Conservation (phyloP, 2,888 invertebrate genomes). For the Lutraria lutraria region DNA sequence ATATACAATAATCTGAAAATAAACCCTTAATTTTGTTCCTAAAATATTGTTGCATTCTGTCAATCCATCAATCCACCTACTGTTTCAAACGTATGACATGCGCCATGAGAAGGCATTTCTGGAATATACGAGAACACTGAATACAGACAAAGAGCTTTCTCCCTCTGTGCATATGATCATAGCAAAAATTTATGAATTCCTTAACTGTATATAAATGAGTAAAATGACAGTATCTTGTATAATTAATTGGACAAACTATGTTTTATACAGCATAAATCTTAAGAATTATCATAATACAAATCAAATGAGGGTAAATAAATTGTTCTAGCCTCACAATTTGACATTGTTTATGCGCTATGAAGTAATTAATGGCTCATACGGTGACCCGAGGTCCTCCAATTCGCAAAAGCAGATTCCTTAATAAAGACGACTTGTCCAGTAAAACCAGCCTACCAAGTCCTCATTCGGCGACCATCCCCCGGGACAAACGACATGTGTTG, state of each 20-base stretch:
- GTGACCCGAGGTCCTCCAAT: slow-evolving; percentile 39
- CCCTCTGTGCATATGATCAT: slow-evolving; percentile 43
- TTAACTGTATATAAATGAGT: slow-evolving; percentile 63
- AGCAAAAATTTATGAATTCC: slow-evolving; percentile 61
- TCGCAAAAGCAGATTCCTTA: slow-evolving; percentile 9
- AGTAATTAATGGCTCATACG: slow-evolving; percentile 52
- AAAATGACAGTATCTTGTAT: slow-evolving; percentile 65
- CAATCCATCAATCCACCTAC: slow-evolving; percentile 9
- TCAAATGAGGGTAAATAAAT: slow-evolving; percentile 64
- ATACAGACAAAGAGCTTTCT: slow-evolving; percentile 45
- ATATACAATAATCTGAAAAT: slow-evolving; percentile 14
- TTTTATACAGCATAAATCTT: slow-evolving; percentile 63
- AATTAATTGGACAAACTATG: slow-evolving; percentile 65
- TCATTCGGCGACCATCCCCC: not conserved
- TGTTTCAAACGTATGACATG: slow-evolving; percentile 18
- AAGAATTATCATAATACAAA: slow-evolving; percentile 68
- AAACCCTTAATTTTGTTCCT: slow-evolving; percentile 13
- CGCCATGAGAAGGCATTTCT: not conserved
- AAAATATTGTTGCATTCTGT: slow-evolving; percentile 3
- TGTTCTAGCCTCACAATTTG: slow-evolving; percentile 56
- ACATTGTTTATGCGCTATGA: slow-evolving; percentile 58
- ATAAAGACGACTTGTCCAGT: slow-evolving; percentile 1
- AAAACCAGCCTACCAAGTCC: slow-evolving; percentile 8
- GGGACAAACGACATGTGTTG: not conserved
- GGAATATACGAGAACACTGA: slow-evolving; percentile 25